phyloP scores from a whole-genome alignment of 2,888 invertebrate genomes.

The Aromia moschata region DNA sequence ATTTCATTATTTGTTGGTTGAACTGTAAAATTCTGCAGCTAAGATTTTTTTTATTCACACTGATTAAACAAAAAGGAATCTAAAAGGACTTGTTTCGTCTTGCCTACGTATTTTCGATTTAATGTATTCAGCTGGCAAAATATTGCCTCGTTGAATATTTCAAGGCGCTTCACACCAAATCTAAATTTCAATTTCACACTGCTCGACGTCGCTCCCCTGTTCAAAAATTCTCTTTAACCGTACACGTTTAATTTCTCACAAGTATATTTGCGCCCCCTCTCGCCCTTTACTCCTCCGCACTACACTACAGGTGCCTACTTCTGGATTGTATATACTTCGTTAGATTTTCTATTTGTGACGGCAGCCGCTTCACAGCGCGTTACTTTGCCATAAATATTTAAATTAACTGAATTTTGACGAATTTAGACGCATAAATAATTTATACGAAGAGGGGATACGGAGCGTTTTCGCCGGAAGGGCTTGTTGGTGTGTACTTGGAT shows the following conservation, averaged over 20 bases:
- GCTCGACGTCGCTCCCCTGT: background rate
- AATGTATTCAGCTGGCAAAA: background rate
- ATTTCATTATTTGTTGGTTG: too few relatives aligned
- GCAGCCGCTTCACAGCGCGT: background rate
- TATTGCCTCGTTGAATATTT: conserved; percentile 12
- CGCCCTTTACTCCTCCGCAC: background rate
- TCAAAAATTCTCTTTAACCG: conserved; percentile 20
- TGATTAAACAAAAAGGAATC: too few relatives aligned
- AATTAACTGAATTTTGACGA: background rate
- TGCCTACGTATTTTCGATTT: background rate
- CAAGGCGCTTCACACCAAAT: background rate
- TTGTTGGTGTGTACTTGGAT: too few relatives aligned
- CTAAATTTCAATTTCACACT: conserved; percentile 15
- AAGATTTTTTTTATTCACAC: too few relatives aligned
- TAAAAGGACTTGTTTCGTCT: background rate
- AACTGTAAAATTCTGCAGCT: too few relatives aligned
- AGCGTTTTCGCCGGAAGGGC: background rate
- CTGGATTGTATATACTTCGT: conserved; percentile 6
- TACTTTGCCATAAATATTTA: background rate
- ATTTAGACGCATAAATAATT: background rate
- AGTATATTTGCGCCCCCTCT: background rate
- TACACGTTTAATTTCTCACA: conserved; percentile 14
- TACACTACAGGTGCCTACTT: background rate
- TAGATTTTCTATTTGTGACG: conserved; percentile 9
- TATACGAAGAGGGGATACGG: background rate